Evolutionary conservation across 2,113 vertebrate species (phyloP), one percentile per base, ranked within the genome.

Genomic region (Limanda limanda): DNA sequence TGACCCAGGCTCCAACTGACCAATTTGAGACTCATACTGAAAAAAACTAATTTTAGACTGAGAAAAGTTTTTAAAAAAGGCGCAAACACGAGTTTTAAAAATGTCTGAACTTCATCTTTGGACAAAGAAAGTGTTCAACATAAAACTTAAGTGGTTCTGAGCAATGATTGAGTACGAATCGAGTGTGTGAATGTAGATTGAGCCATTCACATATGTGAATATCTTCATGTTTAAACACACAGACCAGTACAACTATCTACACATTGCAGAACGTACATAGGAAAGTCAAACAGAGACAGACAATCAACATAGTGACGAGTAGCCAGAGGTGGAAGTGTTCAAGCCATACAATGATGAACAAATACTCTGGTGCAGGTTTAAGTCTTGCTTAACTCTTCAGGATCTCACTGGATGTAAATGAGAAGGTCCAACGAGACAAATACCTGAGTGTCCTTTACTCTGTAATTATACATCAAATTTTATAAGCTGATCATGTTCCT

Each of bases 241-340:
- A 45, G 15, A 79, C 76, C 68, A 68, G 71, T 52, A 55, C 35
- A 54, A 72, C 57, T 37, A 27, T 58, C 17, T 31, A 42, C 12
- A 13, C 18, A 57, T 14, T 24, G n/a, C 7, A 73, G 24, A 68
- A 21, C 21, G 31, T 59, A 59, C 61, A 61, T 18, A 59, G 48
- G 18, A 9, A 63, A 68, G 60, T 67, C 65, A 58, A 56, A 68
- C 27, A 42, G 45, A 62, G 20, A 56, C 10, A 56, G 21, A n/a
- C 21, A 0, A 5, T 56, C 14, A 60, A 27, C 37, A 37, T 11
- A 12, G 18, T 6, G 21, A 56, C 31, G 8, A 54, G 7, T 21
- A 54, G 20, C 18, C 20, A 54, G 18, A 2, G 51, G 51, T n/a
- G 51, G 18, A 54, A 21, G 6, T 54, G 7, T 54, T n/a, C 9